phyloP scores from a whole-genome alignment of 2,888 invertebrate genomes.

The Cantharis rustica region DNA sequence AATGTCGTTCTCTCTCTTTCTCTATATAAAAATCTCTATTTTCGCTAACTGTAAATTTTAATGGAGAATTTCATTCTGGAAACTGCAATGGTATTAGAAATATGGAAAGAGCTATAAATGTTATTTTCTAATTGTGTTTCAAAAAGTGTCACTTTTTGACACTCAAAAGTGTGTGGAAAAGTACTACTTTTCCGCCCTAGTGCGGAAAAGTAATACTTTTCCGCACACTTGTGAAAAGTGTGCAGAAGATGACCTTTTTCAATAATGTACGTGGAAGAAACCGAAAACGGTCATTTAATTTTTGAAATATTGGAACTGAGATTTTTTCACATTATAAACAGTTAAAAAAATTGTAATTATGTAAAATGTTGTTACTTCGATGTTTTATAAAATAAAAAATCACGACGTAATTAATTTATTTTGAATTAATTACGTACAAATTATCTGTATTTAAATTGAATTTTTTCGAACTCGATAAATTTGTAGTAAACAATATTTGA shows the following conservation, averaged over 20 bases:
- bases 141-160: too few species aligned
- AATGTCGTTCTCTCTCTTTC: too few species aligned
- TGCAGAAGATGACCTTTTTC: neutral
- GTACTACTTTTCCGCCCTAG: too few species aligned
- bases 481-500: constrained; percentile 1
- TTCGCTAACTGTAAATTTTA: neutral
- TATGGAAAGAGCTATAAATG: neutral
- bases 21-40: too few species aligned
- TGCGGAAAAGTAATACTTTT: too few species aligned
- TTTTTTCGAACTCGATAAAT: neutral
- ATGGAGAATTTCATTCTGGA: neutral
- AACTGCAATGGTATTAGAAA: neutral
- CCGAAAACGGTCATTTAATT: neutral
- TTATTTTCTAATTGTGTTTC: too few species aligned
- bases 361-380: neutral
- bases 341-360: neutral
- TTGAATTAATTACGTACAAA: neutral
- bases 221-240: too few species aligned
- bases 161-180: too few species aligned
- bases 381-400: neutral
- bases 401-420: neutral
- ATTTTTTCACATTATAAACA: neutral
- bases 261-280: neutral
- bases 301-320: neutral
- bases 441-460: neutral